phyloP scores from a whole-genome alignment of 1,140 invertebrate species.

The Anoplophora glabripennis region DNA sequence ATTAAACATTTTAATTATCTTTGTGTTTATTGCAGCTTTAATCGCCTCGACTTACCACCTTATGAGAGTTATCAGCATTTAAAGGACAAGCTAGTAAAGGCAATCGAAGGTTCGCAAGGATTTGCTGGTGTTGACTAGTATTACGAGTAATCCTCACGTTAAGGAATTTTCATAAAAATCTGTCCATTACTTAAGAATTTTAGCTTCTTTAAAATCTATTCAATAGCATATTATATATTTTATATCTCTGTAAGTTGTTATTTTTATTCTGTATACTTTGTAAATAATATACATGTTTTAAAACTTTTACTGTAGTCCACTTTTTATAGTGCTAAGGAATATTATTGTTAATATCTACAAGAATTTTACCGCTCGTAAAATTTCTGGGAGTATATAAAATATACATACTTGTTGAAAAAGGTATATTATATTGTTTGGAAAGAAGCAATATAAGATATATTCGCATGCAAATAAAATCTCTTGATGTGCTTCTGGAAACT shows the following conservation, averaged over 20 bases:
- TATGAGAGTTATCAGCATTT: conserved; percentile 95
- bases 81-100: conserved; percentile 91
- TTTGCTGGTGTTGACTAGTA: conserved; percentile 96
- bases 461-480: not conserved
- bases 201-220: conserved; percentile 24
- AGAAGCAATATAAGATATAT: not conserved
- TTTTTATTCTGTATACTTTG: conserved; percentile 31
- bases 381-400: conserved; percentile 11
- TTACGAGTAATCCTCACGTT: conserved; percentile 4
- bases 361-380: too few species aligned
- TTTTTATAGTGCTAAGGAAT: conserved; percentile 15
- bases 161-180: conserved; percentile 30
- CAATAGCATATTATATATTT: conserved; percentile 20
- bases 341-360: conserved; percentile 3
- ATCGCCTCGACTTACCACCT: conserved; percentile 94
- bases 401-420: conserved; percentile 12
- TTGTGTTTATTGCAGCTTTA: conserved; percentile 71
- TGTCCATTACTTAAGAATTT: conserved; percentile 34
- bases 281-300: conserved; percentile 24
- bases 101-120: conserved; percentile 96
- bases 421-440: conserved; percentile 12
- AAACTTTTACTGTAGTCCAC: conserved; percentile 1
- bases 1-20: too few species aligned
- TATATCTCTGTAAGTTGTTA: conserved; percentile 26
- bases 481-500: not conserved